Evolutionary conservation across 92 coral and sea anemone species (phyloP).

Genomic region (Siderastrea radians): DNA sequence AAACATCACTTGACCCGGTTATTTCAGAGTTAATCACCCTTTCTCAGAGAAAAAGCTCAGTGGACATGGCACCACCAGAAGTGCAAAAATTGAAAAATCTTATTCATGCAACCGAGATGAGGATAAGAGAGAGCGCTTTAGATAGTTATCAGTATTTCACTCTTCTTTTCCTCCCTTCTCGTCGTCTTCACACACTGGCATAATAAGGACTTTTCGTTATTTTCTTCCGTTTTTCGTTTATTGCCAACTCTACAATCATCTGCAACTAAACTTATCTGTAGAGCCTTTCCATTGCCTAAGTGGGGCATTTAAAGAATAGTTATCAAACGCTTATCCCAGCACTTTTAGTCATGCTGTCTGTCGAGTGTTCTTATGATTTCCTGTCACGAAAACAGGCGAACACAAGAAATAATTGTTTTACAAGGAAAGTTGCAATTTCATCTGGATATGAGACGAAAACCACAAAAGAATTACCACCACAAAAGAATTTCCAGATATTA

Average conservation of each 20-base stretch:
- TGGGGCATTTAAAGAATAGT: too few relatives aligned
- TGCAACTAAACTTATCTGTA: neutral
- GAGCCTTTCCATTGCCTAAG: too few relatives aligned
- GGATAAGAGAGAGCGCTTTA: neutral
- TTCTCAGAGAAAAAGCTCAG: too few relatives aligned
- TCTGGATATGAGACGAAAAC: neutral
- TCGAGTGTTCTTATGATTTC: neutral
- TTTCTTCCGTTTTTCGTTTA: constrained; percentile 64
- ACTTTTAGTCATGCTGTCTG: neutral
- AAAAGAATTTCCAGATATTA: neutral
- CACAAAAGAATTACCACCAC: neutral
- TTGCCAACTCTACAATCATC: constrained; percentile 76
- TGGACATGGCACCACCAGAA: too few relatives aligned
- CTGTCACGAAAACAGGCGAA: neutral
- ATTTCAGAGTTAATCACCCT: too few relatives aligned
- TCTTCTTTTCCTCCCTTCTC: constrained; percentile 52
- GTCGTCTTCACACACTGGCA: constrained; percentile 36
- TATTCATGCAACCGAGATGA: neutral
- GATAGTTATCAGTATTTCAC: constrained; percentile 12
- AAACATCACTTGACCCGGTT: too few relatives aligned
- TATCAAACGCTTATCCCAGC: too few relatives aligned
- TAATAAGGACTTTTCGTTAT: neutral
- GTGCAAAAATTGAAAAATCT: too few relatives aligned
- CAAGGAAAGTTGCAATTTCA: too few relatives aligned
- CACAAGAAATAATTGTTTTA: neutral